phyloP scores from a whole-genome alignment of 2,113 vertebrate genomes.

The cattle (Bos taurus) region ARS-UCD2.0 NC_037351.1:30311501-30312000 shows the following conservation, averaged over 20 bases:
- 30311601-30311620: background rate
- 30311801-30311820: background rate
- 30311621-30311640: background rate
- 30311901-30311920: background rate
- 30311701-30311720: background rate
- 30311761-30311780: background rate
- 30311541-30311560: background rate
- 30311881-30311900: background rate
- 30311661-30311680: background rate
- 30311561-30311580: background rate
- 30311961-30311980: background rate
- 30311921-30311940: background rate
- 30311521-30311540: background rate
- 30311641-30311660: background rate
- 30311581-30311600: background rate
- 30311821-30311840: background rate
- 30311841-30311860: background rate
- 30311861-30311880: rapidly evolving
- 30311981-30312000: background rate
- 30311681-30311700: background rate
- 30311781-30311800: background rate
- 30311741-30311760: background rate
- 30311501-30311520: background rate
- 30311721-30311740: background rate
- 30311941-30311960: background rate